Evolutionary conservation across 2,797 vertebrate genomes (phyloP).

Genomic region (Diglossa cyanea): DNA sequence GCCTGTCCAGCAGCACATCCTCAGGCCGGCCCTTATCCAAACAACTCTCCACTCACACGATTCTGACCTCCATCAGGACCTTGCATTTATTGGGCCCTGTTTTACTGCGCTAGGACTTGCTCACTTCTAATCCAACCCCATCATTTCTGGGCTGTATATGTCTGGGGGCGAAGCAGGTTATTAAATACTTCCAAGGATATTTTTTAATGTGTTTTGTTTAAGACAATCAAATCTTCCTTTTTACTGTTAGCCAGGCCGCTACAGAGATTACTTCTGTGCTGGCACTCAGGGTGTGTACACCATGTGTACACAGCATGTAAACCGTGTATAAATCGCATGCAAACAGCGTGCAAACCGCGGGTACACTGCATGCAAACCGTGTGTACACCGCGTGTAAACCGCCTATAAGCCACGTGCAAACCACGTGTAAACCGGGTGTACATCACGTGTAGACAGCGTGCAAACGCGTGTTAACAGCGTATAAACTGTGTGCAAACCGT

Average conservation of each 20-base stretch:
- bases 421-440: rapidly evolving
- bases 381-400: too few species aligned
- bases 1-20: neutral
- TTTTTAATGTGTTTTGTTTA: neutral
- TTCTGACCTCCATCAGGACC: neutral
- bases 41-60: rapidly evolving
- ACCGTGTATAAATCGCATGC: rapidly evolving
- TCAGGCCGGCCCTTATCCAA: neutral
- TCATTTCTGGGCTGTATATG: neutral
- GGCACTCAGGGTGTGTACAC: neutral
- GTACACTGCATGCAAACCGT: rapidly evolving
- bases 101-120: neutral
- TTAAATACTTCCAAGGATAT: constrained; percentile 3
- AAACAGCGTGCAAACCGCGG: rapidly evolving
- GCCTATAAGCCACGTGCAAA: too few species aligned
- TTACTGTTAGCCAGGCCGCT: neutral
- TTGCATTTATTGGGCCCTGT: neutral
- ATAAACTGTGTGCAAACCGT: too few species aligned
- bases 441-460: rapidly evolving
- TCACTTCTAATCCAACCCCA: neutral
- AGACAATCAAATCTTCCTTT: neutral
- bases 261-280: neutral
- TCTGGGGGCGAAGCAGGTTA: neutral
- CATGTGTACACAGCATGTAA: rapidly evolving
- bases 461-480: rapidly evolving